These are phyloP conservation scores for Nesogale talazaci DNA, from an alignment of 2,113 vertebrate species.

Conservation along the genomic window DNA sequence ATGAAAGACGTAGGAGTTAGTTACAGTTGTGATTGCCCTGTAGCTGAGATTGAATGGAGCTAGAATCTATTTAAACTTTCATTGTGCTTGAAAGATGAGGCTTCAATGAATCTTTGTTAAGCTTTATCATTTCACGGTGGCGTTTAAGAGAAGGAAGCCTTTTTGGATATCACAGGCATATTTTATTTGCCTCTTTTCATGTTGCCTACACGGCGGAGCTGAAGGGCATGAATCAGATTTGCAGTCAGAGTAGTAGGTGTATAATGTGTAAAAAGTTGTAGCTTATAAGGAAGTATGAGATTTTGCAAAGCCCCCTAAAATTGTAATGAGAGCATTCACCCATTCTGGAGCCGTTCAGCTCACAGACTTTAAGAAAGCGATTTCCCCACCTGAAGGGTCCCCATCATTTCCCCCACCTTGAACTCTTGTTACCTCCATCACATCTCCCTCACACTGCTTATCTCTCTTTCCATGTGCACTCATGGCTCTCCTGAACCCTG, in stretches of 20 bases:
- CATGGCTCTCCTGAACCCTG: background rate
- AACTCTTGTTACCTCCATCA: background rate
- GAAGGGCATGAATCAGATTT: background rate
- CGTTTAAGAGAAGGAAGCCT: constrained; percentile 58
- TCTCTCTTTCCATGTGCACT: background rate
- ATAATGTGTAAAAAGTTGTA: constrained; percentile 14
- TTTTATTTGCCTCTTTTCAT: constrained; percentile 30
- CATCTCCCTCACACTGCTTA: background rate
- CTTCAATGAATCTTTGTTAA: constrained; percentile 62
- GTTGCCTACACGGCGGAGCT: background rate
- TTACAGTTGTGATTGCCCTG: constrained; percentile 62
- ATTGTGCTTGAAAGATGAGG: background rate
- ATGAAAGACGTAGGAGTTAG: constrained; percentile 65
- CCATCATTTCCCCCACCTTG: background rate
- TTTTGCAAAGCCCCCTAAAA: background rate
- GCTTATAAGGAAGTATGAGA: constrained; percentile 23
- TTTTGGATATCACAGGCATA: background rate
- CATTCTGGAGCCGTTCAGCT: background rate
- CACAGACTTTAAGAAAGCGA: background rate
- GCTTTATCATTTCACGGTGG: constrained; percentile 33
- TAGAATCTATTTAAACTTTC: constrained; percentile 58
- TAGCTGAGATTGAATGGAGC: constrained; percentile 60
- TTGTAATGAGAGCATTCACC: background rate
- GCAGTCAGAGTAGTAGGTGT: background rate
- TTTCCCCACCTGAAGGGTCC: background rate